Conservation (phyloP, 2,888 invertebrate species). For the Drosophila koepferae region DNA sequence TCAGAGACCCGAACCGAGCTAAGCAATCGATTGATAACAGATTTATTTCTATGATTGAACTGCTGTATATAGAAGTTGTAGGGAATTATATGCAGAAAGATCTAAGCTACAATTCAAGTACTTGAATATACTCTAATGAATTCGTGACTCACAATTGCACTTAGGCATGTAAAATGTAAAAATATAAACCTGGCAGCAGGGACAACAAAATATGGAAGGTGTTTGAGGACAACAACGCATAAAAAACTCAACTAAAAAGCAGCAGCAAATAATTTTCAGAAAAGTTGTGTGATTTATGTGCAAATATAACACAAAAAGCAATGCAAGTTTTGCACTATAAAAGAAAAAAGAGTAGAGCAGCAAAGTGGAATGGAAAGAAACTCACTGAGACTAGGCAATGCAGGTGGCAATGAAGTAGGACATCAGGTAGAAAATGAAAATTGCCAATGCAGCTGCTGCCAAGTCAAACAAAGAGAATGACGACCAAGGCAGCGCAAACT, state of each 20-base stretch:
- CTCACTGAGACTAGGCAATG: slow-evolving; percentile 19
- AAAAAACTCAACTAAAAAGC: slow-evolving; percentile 33
- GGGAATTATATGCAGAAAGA: not conserved
- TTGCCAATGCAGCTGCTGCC: slow-evolving; percentile 67
- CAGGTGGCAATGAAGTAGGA: slow-evolving; percentile 65
- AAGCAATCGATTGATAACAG: not conserved
- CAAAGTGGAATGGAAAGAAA: not conserved
- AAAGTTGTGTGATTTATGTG: slow-evolving; percentile 78
- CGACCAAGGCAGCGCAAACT: slow-evolving; percentile 38
- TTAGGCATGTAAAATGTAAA: not conserved
- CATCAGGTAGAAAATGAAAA: slow-evolving; percentile 69
- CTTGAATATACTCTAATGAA: not conserved
- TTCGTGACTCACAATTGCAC: not conserved
- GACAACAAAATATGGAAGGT: not conserved
- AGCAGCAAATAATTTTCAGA: slow-evolving; percentile 63
- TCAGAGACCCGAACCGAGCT: not conserved
- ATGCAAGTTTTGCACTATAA: slow-evolving; percentile 55
- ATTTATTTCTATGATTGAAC: not conserved
- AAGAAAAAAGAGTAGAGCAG: slow-evolving; percentile 16
- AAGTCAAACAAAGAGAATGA: slow-evolving; percentile 58
- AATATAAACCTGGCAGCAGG: not conserved
- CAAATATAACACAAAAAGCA: slow-evolving; percentile 70
- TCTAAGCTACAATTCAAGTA: not conserved
- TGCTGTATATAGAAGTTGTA: not conserved
- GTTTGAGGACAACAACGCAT: slow-evolving; percentile 13